These are phyloP conservation scores for Odiellus spinosus DNA, from an alignment of 2,888 invertebrate genomes.

Conservation along the genomic window DNA sequence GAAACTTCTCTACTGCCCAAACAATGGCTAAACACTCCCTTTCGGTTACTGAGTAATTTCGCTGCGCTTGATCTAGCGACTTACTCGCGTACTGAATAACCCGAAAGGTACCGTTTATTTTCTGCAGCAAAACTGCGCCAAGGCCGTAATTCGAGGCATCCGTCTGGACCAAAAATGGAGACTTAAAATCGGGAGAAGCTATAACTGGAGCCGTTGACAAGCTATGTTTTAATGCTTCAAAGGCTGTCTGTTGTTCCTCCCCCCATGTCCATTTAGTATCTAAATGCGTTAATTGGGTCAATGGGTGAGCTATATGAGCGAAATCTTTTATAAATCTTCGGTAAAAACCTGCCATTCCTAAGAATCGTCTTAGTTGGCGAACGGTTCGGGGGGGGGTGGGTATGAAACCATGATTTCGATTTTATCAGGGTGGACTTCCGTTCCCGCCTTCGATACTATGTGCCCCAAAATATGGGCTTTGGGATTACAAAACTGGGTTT, in stretches of 20 bases:
- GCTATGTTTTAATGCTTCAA: neutral
- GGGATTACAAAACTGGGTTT: slow-evolving; percentile 6
- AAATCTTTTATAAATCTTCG: slow-evolving; percentile 10
- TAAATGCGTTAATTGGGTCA: slow-evolving; percentile 2
- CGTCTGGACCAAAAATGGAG: slow-evolving; percentile 15
- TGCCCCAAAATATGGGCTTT: slow-evolving; percentile 15
- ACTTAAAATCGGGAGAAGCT: neutral
- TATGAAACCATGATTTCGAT: slow-evolving; percentile 4
- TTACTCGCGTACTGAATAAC: slow-evolving; percentile 8
- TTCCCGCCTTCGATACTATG: slow-evolving; percentile 9
- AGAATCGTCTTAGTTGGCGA: slow-evolving; percentile 2
- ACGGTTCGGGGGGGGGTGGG: slow-evolving; percentile 5
- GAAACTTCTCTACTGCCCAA: slow-evolving; percentile 19
- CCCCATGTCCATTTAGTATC: neutral
- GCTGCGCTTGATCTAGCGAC: slow-evolving; percentile 6
- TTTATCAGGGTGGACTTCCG: slow-evolving; percentile 13
- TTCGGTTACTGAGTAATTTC: slow-evolving; percentile 13
- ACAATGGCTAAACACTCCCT: slow-evolving; percentile 19
- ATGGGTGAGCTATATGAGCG: neutral
- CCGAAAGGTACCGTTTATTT: slow-evolving; percentile 6
- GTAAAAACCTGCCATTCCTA: slow-evolving; percentile 13
- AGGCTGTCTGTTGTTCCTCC: neutral
- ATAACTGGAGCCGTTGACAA: neutral
- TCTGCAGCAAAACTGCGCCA: slow-evolving; percentile 21
- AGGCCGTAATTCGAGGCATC: slow-evolving; percentile 19